These are phyloP conservation scores for Darevskia mixta DNA, from an alignment of 2,797 vertebrate species.

Conservation along the genomic window DNA sequence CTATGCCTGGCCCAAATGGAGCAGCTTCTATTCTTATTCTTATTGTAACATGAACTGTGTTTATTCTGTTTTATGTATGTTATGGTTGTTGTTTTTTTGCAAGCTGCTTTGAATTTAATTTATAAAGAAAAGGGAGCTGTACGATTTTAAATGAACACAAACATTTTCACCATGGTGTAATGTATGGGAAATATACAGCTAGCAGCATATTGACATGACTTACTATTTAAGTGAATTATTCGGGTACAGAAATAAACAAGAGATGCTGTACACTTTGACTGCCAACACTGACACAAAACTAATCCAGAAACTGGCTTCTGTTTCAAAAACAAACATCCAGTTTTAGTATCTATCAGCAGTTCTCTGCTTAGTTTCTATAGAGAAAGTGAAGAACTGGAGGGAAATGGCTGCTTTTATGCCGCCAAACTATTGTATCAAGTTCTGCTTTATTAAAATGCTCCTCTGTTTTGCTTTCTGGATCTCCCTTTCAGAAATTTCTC, in stretches of 20 bases:
- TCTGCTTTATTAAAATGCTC: slow-evolving; percentile 51
- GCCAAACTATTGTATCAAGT: slow-evolving; percentile 56
- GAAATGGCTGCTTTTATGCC: slow-evolving; percentile 23
- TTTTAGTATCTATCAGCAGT: slow-evolving; percentile 39
- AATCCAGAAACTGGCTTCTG: slow-evolving; percentile 58
- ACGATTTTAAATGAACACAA: not conserved
- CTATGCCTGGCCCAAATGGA: no score
- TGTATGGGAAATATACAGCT: not conserved
- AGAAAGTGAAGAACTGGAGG: slow-evolving; percentile 44
- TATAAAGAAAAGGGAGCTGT: not conserved
- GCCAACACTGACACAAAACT: slow-evolving; percentile 51
- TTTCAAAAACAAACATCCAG: slow-evolving; percentile 45
- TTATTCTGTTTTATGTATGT: not conserved
- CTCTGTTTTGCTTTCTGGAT: slow-evolving; percentile 44
- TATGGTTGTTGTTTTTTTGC: not conserved
- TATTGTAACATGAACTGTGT: not conserved
- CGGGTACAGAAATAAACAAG: slow-evolving; percentile 59
- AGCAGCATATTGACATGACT: slow-evolving; percentile 28
- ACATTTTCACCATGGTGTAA: not conserved
- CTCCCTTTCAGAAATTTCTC: slow-evolving; percentile 47
- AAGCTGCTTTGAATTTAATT: not conserved
- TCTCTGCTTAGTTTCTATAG: slow-evolving; percentile 41
- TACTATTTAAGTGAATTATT: slow-evolving; percentile 43
- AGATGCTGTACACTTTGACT: slow-evolving; percentile 18
- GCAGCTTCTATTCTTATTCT: no score